Evolutionary conservation across 2,888 invertebrate species (phyloP).

Genomic region (Thymelicus acteon): DNA sequence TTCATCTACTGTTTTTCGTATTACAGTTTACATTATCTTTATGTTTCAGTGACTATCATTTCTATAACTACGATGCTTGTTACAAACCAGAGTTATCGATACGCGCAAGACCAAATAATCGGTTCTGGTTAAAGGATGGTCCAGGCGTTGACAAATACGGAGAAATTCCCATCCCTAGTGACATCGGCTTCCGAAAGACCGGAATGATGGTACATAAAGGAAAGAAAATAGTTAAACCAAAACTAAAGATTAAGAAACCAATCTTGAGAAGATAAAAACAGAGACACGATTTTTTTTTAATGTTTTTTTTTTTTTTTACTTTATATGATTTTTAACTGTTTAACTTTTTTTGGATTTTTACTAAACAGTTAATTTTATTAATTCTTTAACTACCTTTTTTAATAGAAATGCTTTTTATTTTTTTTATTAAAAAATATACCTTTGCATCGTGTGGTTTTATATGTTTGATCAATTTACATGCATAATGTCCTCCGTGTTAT

Average conservation of each 20-base stretch:
- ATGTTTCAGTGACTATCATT: slow-evolving; percentile 40
- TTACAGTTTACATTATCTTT: not conserved
- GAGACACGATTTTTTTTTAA: not conserved
- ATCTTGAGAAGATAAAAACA: not conserved
- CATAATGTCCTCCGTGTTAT: too few species aligned
- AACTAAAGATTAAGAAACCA: not conserved
- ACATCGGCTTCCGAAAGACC: slow-evolving; percentile 25
- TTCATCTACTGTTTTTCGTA: too few species aligned
- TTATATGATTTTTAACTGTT: not conserved
- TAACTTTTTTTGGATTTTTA: too few species aligned
- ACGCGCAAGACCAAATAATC: slow-evolving; percentile 39
- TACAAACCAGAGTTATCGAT: slow-evolving; percentile 39
- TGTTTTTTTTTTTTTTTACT: not conserved
- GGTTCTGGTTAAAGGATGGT: slow-evolving; percentile 47
- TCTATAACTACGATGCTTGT: slow-evolving; percentile 37
- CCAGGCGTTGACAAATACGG: slow-evolving; percentile 51
- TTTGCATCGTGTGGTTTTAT: too few species aligned
- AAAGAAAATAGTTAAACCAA: not conserved
- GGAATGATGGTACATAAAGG: slow-evolving; percentile 2
- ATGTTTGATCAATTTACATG: too few species aligned
- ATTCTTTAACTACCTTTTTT: too few species aligned
- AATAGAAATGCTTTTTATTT: too few species aligned
- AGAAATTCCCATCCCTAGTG: slow-evolving; percentile 52
- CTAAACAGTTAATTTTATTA: too few species aligned
- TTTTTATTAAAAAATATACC: too few species aligned